Base-by-base conservation (phyloP, 2,888 invertebrate genomes). In the Dryadula phaetusa region DNA sequence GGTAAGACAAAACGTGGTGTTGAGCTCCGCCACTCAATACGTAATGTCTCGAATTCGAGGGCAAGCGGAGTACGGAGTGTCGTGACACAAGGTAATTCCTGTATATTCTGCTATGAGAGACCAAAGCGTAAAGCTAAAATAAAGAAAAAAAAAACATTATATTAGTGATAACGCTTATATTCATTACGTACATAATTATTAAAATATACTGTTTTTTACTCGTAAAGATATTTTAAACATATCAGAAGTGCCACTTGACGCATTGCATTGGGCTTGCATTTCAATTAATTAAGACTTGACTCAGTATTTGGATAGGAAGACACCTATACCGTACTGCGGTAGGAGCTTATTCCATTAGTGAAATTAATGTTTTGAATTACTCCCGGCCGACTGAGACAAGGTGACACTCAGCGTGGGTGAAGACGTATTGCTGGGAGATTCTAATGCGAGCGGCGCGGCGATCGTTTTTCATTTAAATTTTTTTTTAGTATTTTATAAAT, bases 281-380 rank as follows among this genome's bases (percentile, higher is more conserved):
- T 88, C 89, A 91, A 92, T 91, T 90, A 89, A 91, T 92, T 91
- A 89, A 86, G 70, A 81, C 83, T 84, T 86, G 85, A 85, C 85
- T 81, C 86, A 77, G 82, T 86, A 82, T 87, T 88, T 87, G 87
- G 88, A 85, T 85, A 86, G 81, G 76, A 82, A 81, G 85, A 88
- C 87, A 88, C 86, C 85, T 86, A 79, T 20, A n/a, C 14, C n/a
- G 5, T 28, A 52, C 28, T 52, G 16, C n/a, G 28, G 52, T 16
- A 77, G 80, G 83, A 83, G 84, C 87, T 91, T 87, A 89, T 84
- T 91, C 92, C 93, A 93, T 93, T 93, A 93, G 85, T 88, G 88
- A 92, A 93, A 93, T 93, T 92, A 93, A 92, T 93, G 92, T 92
- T 92, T 91, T 85, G 89, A 91, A 89, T 91, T 89, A 91, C 85